A percentile compares a stretch with the other conserved stretches of the same genome.
Conservation (phyloP, 2,113 vertebrate genomes). For the Phoxinus phoxinus region DNA sequence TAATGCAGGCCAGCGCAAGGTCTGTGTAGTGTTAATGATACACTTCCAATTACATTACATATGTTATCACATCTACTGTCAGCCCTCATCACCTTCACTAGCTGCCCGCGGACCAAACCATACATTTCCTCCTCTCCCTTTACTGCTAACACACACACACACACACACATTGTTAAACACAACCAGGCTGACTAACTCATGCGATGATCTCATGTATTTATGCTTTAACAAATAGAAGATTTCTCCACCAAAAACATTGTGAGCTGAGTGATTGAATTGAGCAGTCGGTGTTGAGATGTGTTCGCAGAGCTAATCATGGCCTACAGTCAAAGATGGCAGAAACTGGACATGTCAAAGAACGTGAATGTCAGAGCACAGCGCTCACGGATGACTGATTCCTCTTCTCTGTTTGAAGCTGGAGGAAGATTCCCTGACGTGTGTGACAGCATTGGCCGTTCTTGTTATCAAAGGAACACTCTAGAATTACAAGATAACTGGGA, state of each 20-base stretch:
- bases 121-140: neutral
- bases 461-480: neutral
- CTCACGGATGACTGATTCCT: conserved; percentile 14
- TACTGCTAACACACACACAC: neutral
- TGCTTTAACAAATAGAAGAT: neutral
- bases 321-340: conserved; percentile 26
- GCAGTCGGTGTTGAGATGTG: conserved; percentile 17
- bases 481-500: neutral
- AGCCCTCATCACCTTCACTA: neutral
- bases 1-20: neutral
- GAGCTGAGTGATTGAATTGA: conserved; percentile 1
- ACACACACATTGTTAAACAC: neutral
- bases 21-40: conserved; percentile 28
- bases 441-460: conserved; percentile 3
- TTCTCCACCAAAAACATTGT: neutral
- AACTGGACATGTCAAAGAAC: conserved; percentile 17
- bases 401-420: neutral
- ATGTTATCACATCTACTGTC: conserved; percentile 37
- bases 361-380: neutral
- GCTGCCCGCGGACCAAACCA: neutral
- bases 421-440: neutral
- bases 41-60: conserved; percentile 36
- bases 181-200: neutral
- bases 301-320: conserved; percentile 2
- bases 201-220: neutral